Percentiles rank a stretch among this genome's conserved stretches.
phyloP scores from a whole-genome alignment of 2,797 vertebrate species.

The Aotus griseimembra region DNA sequence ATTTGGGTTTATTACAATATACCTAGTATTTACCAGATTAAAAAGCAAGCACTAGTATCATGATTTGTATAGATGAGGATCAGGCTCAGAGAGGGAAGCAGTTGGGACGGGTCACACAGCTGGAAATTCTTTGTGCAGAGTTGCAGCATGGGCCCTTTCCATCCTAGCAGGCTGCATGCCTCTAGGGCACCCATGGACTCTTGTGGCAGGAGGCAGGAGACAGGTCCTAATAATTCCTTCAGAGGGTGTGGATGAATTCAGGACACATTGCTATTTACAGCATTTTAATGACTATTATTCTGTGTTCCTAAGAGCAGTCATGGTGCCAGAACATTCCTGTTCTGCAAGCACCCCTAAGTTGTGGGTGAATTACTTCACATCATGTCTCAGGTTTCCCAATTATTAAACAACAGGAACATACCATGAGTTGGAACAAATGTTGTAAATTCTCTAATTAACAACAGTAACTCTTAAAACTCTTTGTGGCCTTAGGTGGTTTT shows the following conservation, averaged over 20 bases:
- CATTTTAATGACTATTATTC: constrained; percentile 47
- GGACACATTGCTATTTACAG: neutral
- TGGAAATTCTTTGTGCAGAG: neutral
- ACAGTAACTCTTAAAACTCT: neutral
- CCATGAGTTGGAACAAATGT: neutral
- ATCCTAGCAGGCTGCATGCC: neutral
- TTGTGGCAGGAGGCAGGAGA: neutral
- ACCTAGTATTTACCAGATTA: neutral
- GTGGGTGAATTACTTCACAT: neutral
- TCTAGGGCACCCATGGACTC: neutral
- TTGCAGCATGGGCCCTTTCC: neutral
- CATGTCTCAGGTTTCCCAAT: neutral
- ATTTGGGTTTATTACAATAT: neutral
- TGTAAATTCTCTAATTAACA: neutral
- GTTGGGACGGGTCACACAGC: neutral
- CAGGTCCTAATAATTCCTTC: neutral
- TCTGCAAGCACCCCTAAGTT: neutral
- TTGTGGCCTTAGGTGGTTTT: neutral
- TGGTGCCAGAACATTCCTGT: neutral
- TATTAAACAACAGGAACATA: neutral
- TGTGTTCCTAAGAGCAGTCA: neutral
- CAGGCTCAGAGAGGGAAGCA: neutral
- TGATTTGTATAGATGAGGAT: neutral
- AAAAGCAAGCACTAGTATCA: neutral
- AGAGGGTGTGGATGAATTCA: neutral